Conservation (phyloP, 2,888 invertebrate genomes). For the Phymatocera aterrima region DNA sequence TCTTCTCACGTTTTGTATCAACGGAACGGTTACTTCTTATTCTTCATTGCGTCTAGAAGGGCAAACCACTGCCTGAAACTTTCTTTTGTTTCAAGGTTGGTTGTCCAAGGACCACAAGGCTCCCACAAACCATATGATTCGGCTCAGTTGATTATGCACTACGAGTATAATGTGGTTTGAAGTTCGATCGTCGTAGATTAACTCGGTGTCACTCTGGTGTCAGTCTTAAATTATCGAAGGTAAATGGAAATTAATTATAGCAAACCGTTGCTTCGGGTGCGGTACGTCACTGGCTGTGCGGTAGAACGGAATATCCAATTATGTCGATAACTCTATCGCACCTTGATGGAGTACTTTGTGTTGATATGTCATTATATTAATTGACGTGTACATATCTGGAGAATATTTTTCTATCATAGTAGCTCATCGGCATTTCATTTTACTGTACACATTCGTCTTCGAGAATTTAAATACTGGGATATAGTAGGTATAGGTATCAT, state of each 20-base stretch:
- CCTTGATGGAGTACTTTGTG: background rate
- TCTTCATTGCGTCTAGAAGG: background rate
- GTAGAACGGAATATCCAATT: conserved; percentile 32
- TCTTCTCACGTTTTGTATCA: conserved; percentile 6
- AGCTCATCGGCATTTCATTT: background rate
- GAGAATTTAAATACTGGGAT: background rate
- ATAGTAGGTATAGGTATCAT: too few species aligned
- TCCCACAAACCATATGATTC: background rate
- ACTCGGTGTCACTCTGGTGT: background rate
- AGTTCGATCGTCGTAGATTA: background rate
- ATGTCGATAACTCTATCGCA: background rate
- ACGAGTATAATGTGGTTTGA: too few species aligned
- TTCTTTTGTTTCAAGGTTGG: background rate
- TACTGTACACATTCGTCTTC: background rate
- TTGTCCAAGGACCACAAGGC: background rate
- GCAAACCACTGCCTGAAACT: background rate
- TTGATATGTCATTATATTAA: background rate
- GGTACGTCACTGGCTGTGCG: background rate
- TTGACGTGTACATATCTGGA: background rate
- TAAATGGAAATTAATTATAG: background rate
- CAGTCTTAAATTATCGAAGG: conserved; percentile 20
- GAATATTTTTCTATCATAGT: background rate
- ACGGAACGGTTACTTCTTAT: background rate
- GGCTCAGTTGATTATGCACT: background rate
- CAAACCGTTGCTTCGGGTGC: background rate